Conservation (phyloP, 64 coral and sea anemone genomes). For the Dendrophyllia cribrosa region DNA sequence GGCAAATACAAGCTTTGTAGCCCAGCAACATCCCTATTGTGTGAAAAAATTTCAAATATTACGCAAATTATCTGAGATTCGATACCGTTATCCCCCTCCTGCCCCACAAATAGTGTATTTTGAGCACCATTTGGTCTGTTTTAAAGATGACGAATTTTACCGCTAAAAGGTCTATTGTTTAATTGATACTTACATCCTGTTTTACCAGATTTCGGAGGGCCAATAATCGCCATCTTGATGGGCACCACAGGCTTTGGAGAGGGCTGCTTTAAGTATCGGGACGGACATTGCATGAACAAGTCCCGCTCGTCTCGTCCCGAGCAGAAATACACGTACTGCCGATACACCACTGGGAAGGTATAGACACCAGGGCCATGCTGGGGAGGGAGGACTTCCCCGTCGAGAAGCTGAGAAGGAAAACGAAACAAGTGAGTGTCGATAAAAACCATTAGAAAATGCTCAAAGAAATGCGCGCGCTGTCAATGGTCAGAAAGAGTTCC, state of each 20-base stretch:
- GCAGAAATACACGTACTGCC: slow-evolving; percentile 90
- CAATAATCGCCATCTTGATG: slow-evolving; percentile 93
- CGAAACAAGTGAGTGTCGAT: background rate
- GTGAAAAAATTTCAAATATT: too few species aligned
- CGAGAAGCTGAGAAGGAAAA: slow-evolving; percentile 73
- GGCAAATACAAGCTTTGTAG: too few species aligned
- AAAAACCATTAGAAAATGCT: background rate
- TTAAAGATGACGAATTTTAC: too few species aligned
- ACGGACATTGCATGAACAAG: slow-evolving; percentile 84
- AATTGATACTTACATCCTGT: slow-evolving; percentile 80
- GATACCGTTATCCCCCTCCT: too few species aligned
- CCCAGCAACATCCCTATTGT: too few species aligned
- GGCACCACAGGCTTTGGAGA: slow-evolving; percentile 98
- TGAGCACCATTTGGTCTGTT: too few species aligned
- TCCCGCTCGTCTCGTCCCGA: slow-evolving; percentile 82
- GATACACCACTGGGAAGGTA: slow-evolving; percentile 78
- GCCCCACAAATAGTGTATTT: too few species aligned
- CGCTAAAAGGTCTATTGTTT: background rate
- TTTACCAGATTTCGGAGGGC: slow-evolving; percentile 98
- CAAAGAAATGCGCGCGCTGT: too few species aligned
- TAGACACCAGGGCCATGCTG: slow-evolving; percentile 66
- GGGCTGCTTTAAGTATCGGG: slow-evolving; percentile 88
- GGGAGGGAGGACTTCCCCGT: slow-evolving; percentile 91
- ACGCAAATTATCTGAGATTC: too few species aligned
- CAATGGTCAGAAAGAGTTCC: too few species aligned